phyloP scores from a whole-genome alignment of 2,113 vertebrate genomes.

The Trichechus manatus region DNA sequence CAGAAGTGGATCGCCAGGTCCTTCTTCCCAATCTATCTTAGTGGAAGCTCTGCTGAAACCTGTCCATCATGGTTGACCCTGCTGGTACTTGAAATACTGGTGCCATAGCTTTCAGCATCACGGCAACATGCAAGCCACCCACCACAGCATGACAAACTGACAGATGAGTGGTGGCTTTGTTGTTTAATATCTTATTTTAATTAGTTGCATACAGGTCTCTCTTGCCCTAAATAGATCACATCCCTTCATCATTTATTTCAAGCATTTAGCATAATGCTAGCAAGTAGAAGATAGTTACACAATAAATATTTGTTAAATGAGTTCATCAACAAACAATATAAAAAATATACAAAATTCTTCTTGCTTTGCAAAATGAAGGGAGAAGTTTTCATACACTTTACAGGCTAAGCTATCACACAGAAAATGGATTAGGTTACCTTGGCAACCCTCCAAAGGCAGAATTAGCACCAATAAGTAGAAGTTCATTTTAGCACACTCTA shows the following conservation, averaged over 20 bases:
- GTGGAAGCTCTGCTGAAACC: neutral
- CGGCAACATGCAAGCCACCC: neutral
- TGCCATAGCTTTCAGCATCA: neutral
- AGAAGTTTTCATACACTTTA: slow-evolving; percentile 12
- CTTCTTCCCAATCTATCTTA: neutral
- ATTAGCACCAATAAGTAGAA: neutral
- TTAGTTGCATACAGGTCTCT: neutral
- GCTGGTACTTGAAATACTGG: too few species aligned
- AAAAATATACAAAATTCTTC: neutral
- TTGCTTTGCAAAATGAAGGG: slow-evolving; percentile 39
- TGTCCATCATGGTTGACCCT: too few species aligned
- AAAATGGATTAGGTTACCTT: neutral
- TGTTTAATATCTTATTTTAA: neutral
- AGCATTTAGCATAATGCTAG: slow-evolving; percentile 1
- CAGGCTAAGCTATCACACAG: slow-evolving; percentile 11
- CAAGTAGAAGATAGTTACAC: neutral
- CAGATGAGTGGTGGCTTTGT: neutral
- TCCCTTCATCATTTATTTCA: slow-evolving; percentile 4
- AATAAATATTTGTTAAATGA: slow-evolving; percentile 34
- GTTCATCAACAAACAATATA: slow-evolving; percentile 22
- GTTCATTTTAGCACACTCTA: slow-evolving; percentile 54
- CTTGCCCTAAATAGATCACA: neutral
- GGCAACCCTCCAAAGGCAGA: slow-evolving; percentile 44
- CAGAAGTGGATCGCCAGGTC: neutral
- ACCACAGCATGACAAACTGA: neutral